Base-by-base conservation (phyloP, 2,113 vertebrate genomes). In the Apaloderma vittatum region DNA sequence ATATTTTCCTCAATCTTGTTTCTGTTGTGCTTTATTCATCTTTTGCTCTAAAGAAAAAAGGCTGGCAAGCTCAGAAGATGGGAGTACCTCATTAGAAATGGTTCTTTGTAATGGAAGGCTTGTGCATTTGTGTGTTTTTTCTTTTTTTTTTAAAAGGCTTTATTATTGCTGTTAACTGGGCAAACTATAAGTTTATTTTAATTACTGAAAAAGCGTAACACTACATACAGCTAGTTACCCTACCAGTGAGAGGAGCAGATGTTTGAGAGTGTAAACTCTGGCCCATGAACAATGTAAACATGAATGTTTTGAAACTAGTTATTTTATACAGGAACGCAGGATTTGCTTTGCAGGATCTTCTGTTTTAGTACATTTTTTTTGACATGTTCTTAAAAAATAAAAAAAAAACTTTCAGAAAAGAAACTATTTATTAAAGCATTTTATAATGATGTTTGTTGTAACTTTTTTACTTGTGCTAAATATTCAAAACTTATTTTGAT, bases 341-440 rank as follows among this genome's bases (percentile, higher is more conserved):
- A 96, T 97, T 98, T 98, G 97, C 98, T 98, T 98, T 98, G 97
- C 97, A 98, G 97, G 97, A 97, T 98, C 95, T 97, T 98, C 98
- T 98, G 98, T 98, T 98, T 98, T 98, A 98, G 98, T 98, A 98
- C 96, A 10, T 98, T 99, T 97, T 98, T 98, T 98, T 98, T 98
- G 98, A 97, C 96, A 97, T 92, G 96, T 99, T 99, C 98, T 98
- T 98, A 98, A 98, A 96, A 40, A 40, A 40, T 40, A 87, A 97
- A 97, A 90, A 95, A 72, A 61, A 57, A 88, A n/a, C 95, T 98
- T 98, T 98, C 96, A 94, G 96, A 98, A 96, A 98, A 97, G 92
- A 98, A 98, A 98, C 97, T 99, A 99, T 99, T 99, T 99, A 99
- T 99, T 99, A 99, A 99, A 99, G 97, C 98, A 98, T 99, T 99